Evolutionary conservation across 1,140 invertebrate species (phyloP), one percentile per base, ranked within the genome.

Genomic region (Lucilia cuprina): DNA sequence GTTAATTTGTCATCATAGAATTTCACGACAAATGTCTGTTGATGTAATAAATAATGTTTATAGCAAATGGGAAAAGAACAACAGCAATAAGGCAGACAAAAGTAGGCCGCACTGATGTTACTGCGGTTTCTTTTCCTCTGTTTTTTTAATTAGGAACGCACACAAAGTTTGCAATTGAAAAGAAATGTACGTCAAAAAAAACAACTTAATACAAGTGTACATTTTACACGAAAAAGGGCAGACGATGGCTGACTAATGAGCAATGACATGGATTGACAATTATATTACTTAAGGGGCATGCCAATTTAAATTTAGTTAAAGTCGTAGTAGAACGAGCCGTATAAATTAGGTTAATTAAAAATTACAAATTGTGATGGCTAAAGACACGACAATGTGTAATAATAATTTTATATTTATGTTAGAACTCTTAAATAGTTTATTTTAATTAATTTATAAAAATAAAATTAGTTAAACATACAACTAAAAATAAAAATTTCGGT

Each of bases 301-400:
- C 19, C 65, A 21, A 21, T 25, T 70, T 7, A 70, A 70, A 25
- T 21, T 70, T 21, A 25, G n/a, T 70, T 70, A 25, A 70, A 70
- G 13, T 60, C 65, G 21, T 55, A 55, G 50, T 55, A 55, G 1
- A 70, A 70, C 19, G 17, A 70, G 17, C 8, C 35, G 75, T 34
- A 78, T 78, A 41, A 80, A 80, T 80, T 80, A 49, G 77, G 77
- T 80, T 80, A 49, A 80, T 80, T 80, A 80, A 80, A 80, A 80
- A 21, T 80, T 49, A 49, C 77, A 49, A 80, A n/a, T 80, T 80
- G 13, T 12, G 41, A n/a, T 21, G 19, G 19, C 19, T 1, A 70
- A 21, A 21, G n/a, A 70, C 0, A 55, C 1, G 25, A 30, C 25
- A 30, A 30, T 30, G 25, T 30, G 25, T 30, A 41, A 41, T 41